phyloP scores from a whole-genome alignment of 2,797 vertebrate species.

The Parotocinclus haroldoi region DNA sequence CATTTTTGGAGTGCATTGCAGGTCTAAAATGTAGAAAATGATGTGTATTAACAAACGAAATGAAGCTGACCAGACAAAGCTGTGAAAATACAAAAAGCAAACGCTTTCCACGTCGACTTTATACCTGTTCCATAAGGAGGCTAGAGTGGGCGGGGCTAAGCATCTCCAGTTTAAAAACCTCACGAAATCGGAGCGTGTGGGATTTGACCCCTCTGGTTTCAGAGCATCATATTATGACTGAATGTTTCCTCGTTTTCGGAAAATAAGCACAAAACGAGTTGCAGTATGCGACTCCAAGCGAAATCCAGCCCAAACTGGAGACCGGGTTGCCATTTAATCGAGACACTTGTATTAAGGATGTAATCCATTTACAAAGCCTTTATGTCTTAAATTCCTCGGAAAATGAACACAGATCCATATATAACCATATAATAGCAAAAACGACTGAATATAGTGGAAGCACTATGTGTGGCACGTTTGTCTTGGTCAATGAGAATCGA shows the following conservation, averaged over 20 bases:
- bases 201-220: not conserved
- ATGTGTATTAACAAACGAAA: too few species aligned
- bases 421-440: too few species aligned
- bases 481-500: conserved; percentile 26
- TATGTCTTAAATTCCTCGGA: not conserved
- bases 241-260: too few species aligned
- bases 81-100: not conserved
- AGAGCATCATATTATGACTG: too few species aligned
- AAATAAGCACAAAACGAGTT: too few species aligned
- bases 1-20: too few species aligned
- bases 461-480: not conserved
- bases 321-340: not conserved
- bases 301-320: not conserved
- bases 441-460: too few species aligned
- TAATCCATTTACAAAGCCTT: not conserved
- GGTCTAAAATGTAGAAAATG: too few species aligned
- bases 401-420: not conserved
- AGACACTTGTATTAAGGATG: not conserved
- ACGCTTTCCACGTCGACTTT: not conserved
- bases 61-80: too few species aligned
- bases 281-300: too few species aligned
- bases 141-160: not conserved
- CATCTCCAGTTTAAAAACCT: not conserved
- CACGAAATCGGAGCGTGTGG: not conserved
- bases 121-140: too few species aligned